Evolutionary conservation across 2,797 vertebrate genomes (phyloP), one percentile per base, ranked within the genome.

Genomic region (Acestrorhynchus altus): DNA sequence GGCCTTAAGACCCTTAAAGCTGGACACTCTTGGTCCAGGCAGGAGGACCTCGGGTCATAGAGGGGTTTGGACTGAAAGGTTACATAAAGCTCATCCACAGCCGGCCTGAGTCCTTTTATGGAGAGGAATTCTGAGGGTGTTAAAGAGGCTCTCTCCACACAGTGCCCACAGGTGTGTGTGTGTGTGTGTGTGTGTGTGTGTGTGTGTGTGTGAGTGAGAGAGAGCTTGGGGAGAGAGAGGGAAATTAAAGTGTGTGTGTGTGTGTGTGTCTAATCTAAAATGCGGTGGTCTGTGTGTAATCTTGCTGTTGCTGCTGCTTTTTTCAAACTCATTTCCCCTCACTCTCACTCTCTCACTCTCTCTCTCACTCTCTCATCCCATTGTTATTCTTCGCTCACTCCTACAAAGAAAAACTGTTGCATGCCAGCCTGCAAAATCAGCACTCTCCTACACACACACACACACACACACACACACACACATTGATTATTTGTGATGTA

Each of bases 391-490:
- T 73, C 22, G 13, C 63, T 57, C 46, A 35, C 40, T 65, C 51
- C 70, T 35, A 2, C n/a, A n/a, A 46, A 46, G 59, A 49, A 52
- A 63, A 40, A n/a, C 11, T 39, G 20, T 69, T 80, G 26, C 31
- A 59, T 72, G 51, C 69, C 70, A 70, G 56, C 73, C 54, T 61
- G 67, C 68, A 22, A 20, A 56, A 70, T 77, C 74, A 77, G 59
- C 72, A 81, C 51, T 74, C 72, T 66, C 18, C 24, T 20, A 44
- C 40, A 28, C 54, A 44, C 52, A 24, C 52, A 51, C 35, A 46
- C 69, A 74, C 68, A 31, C n/a, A 28, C 79, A 46, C 67, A 46
- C 42, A 72, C 57, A 69, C 65, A 69, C 22, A 68, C 59, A 80
- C 65, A 61, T 65, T 64, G 66, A 75, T 8, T 18, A 59, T 42